A percentile compares a stretch with the other conserved stretches of the same genome.
phyloP scores from a whole-genome alignment of 2,797 vertebrate genomes.

The Otolemur crassicaudatus region DNA sequence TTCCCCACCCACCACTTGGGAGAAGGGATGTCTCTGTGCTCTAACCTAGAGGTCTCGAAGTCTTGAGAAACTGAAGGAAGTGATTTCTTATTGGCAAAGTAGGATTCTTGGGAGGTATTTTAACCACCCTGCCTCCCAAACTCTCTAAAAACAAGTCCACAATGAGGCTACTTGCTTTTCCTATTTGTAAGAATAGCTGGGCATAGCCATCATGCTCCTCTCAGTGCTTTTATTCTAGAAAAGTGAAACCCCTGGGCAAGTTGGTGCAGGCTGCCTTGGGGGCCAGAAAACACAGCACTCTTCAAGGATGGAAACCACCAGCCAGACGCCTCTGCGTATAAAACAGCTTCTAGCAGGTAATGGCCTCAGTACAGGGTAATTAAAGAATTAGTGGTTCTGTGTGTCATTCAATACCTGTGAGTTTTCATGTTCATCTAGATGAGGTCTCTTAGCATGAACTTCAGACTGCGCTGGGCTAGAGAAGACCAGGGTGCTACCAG shows the following conservation, averaged over 20 bases:
- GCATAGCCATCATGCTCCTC: neutral
- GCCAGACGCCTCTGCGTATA: neutral
- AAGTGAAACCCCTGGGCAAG: neutral
- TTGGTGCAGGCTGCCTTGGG: neutral
- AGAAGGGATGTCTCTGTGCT: neutral
- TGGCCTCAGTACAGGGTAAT: neutral
- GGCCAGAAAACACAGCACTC: accelerated
- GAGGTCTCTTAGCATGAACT: neutral
- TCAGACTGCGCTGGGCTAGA: neutral
- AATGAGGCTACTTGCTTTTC: neutral
- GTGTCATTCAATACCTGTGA: neutral
- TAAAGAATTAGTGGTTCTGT: neutral
- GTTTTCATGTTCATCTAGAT: neutral
- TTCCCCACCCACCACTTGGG: neutral
- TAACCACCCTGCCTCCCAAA: neutral
- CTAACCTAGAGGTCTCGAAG: neutral
- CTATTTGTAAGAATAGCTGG: neutral
- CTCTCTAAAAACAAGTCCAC: neutral
- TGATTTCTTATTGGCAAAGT: neutral
- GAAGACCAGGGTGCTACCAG: neutral
- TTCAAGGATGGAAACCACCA: neutral
- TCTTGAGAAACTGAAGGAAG: neutral
- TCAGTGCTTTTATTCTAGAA: neutral
- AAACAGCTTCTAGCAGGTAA: neutral
- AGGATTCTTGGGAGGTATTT: neutral